A percentile compares a stretch with the other conserved stretches of the same genome.
Evolutionary conservation across 37 sponge, comb jelly and placozoan species (phyloP).

Genomic region (Dysidea cf. avara): DNA sequence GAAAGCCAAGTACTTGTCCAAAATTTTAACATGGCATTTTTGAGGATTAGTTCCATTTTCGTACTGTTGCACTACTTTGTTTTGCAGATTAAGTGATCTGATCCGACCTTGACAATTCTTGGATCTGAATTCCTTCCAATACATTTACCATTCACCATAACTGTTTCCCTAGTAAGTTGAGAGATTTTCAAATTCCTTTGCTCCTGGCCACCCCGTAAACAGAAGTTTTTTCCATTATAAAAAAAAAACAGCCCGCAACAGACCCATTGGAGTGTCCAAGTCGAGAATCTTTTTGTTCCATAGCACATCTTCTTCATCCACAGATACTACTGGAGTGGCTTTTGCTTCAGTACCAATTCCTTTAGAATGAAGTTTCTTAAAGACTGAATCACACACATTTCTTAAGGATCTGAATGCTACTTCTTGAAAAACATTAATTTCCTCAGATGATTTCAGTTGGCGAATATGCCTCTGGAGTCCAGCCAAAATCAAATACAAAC

Average conservation of each 20-base stretch:
- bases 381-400: no score
- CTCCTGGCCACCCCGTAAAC: not conserved
- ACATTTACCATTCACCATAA: no score
- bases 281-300: not conserved
- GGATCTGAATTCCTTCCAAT: no score
- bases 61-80: no score
- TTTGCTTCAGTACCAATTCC: constrained; percentile 5
- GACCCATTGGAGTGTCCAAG: not conserved
- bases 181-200: not conserved
- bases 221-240: not conserved
- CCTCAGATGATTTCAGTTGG: no score
- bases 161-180: no score
- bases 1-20: no score
- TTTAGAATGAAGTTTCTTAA: not conserved
- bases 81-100: no score
- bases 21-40: no score
- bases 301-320: not conserved
- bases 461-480: constrained; percentile 2
- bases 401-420: not conserved
- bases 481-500: not conserved
- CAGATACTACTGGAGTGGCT: not conserved
- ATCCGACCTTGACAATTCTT: no score
- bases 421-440: not conserved
- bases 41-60: no score
- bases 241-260: constrained; percentile 1